Base-by-base conservation (phyloP, 2,888 invertebrate genomes). In the Amaurobius ferox region DNA sequence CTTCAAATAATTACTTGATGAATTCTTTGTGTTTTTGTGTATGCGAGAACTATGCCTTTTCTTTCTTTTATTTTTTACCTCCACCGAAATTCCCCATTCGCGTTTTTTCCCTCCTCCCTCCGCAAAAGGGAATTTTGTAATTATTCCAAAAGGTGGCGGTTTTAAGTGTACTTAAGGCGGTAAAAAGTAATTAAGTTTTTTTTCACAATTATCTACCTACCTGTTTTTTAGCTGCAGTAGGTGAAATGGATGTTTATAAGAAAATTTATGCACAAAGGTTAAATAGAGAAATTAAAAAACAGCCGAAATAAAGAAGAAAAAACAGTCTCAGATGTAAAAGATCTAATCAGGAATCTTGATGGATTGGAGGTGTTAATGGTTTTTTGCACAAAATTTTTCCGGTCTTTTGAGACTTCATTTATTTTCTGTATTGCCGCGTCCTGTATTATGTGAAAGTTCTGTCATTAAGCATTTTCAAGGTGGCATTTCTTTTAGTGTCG, bases 1-100 rank as follows among this genome's bases (percentile, higher is more conserved):
- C 86, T 86, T 86, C 86, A 86, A 86, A 86, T 86, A 86, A 86
- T 86, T 86, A 83, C 77, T 83, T 83, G 83, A 83, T 83, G 77
- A 83, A 77, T 83, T 83, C 83, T 39, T 61, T 61, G 61, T 73
- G 35, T 32, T 77, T 73, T 76, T 44, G 70, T 44, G 74, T 74
- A 70, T 73, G 66, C 39, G 48, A 70, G 62, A 79, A 66, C 48
- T 66, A 79, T 68, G 71, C 66, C 66, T 76, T 72, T 64, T 64
- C 28, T 74, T 66, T n/a, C n/a, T n/a, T 35, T 35, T 7, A 35
- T 35, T 35, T 35, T 61, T 30, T 39, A n/a, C n/a, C 40, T 62
- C 7, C 19, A 55, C 19, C 19, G 23, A 55, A 23, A 5, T 55
- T 44, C 64, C 66, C 80, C 32, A 39, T 74, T 30, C 62, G 32